Percentiles rank a stretch among this genome's conserved stretches.
phyloP scores from a whole-genome alignment of 2,113 vertebrate genomes.

The Todiramphus chloris region DNA sequence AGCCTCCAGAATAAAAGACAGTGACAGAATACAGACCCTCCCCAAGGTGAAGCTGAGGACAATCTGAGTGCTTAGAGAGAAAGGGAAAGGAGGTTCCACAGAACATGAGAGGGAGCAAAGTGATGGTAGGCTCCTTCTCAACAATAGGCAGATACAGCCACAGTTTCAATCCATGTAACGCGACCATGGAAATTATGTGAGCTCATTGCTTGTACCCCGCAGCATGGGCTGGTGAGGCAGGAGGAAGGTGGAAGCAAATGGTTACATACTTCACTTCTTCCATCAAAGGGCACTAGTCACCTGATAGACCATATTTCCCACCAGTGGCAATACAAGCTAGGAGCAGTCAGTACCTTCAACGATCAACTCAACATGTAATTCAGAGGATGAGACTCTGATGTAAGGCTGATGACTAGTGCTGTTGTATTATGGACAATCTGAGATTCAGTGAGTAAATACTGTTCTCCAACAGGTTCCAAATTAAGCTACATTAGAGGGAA shows the following conservation, averaged over 20 bases:
- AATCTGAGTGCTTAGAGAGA: neutral
- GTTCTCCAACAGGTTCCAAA: neutral
- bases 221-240: neutral
- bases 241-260: neutral
- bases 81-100: neutral
- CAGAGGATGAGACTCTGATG: neutral
- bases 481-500: neutral
- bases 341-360: neutral
- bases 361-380: neutral
- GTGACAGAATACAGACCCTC: neutral
- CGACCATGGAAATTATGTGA: rapidly evolving
- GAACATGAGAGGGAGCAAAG: neutral
- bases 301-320: neutral
- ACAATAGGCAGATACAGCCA: neutral
- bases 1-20: neutral
- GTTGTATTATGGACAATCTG: neutral
- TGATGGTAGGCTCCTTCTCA: neutral
- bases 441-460: neutral
- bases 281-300: neutral
- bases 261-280: neutral
- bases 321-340: rapidly evolving
- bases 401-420: neutral
- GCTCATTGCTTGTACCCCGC: neutral
- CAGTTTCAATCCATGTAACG: rapidly evolving
- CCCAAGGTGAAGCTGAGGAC: neutral